Base-by-base conservation (phyloP, 2,888 invertebrate genomes). In the Steinernema scapterisci region DNA sequence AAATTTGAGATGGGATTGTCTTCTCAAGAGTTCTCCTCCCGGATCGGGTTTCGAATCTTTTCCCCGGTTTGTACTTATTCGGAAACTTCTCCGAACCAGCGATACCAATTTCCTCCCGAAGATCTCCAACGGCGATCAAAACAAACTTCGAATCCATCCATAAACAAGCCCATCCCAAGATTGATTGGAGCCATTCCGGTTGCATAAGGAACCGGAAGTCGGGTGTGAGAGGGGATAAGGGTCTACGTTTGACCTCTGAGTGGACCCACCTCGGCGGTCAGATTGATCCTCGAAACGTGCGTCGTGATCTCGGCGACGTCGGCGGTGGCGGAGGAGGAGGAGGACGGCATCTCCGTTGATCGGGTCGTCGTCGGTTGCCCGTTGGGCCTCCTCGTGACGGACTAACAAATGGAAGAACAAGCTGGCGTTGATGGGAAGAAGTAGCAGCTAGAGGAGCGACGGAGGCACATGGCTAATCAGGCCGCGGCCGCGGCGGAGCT, bases 211-310 rank as follows among this genome's bases (percentile, higher is more conserved):
- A 38, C 38, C 38, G 3, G n/a, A n/a, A n/a, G n/a, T 38, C 9
- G 9, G 38, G 9, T 38, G 3, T 9, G 9, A 38, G 9, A 9
- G 9, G 38, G 38, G 5, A 38, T 6, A 9, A 38, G 9, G 38
- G 38, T 38, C 9, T 38, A n/a, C n/a, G n/a, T 9, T 38, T 38
- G 23, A 52, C 19, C 21, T 16, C n/a, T n/a, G n/a, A n/a, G n/a
- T n/a, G 31, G 63, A 63, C 63, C 27, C 27, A 63, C 63, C 63
- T 63, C 63, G 63, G 63, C 63, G 63, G 63, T 63, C 31, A 63
- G 38, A 31, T 31, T 63, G 63, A 63, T 31, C 31, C 31, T 9
- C 13, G 63, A 27, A 25, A 63, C 63, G 63, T 25, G 63, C 27
- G 63, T 25, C 13, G 27, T 31, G 63, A 63, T 25, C 27, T 25